Conservation (phyloP, 2,113 vertebrate genomes). For the Dromaius novaehollandiae region DNA sequence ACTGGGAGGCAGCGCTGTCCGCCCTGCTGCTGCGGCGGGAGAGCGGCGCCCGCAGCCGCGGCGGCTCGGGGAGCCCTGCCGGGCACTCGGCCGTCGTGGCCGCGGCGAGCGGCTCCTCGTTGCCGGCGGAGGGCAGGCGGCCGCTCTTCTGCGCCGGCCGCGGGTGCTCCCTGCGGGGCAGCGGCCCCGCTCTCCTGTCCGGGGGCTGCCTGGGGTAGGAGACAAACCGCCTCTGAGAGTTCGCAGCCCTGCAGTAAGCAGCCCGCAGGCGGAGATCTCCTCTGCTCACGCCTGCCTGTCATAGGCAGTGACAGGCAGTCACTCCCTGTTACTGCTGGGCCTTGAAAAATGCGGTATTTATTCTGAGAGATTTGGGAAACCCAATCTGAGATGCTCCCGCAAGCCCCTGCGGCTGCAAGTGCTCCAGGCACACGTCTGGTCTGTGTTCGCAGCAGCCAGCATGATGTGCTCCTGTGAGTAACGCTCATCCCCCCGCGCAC, state of each 20-base stretch:
- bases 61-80: accelerated
- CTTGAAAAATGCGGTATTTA: no score
- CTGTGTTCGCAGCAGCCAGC: no score
- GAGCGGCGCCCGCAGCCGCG: neutral
- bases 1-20: conserved; percentile 35
- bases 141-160: accelerated
- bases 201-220: neutral
- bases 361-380: no score
- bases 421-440: neutral
- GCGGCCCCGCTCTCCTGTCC: accelerated
- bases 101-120: neutral
- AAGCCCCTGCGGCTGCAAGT: neutral
- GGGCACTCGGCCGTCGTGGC: neutral
- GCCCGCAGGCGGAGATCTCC: no score
- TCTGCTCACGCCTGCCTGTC: no score
- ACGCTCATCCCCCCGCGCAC: neutral
- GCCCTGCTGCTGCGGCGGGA: conserved; percentile 71
- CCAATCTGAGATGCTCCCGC: neutral
- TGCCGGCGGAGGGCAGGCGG: neutral
- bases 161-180: neutral
- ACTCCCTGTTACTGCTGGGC: no score
- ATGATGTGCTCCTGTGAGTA: neutral
- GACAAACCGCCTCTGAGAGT: neutral
- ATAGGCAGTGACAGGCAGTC: no score
- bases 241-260: neutral